These are phyloP conservation scores for Xerus inauris DNA, from an alignment of 2,113 vertebrate species.

Conservation along the genomic window DNA sequence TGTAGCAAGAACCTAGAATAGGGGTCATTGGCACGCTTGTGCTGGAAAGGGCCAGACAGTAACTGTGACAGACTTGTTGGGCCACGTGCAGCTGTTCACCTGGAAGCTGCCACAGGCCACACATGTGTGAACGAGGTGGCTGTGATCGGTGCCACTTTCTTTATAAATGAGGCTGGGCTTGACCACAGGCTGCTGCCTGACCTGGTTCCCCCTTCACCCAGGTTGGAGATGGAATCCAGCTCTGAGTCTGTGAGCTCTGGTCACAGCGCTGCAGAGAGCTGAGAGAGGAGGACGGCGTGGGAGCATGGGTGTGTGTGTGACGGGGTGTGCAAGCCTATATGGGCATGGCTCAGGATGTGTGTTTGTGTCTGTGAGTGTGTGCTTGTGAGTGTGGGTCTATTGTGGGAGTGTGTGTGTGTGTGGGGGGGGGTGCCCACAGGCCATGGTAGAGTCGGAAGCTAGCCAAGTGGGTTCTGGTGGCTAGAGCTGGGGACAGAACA, in stretches of 20 bases:
- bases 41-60: background rate
- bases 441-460: background rate
- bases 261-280: background rate
- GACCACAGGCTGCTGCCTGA: rapidly evolving
- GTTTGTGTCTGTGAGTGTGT: no score
- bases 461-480: background rate
- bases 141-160: no score
- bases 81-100: rapidly evolving
- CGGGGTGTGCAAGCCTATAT: background rate
- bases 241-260: background rate
- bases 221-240: background rate
- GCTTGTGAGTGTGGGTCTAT: background rate
- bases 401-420: background rate
- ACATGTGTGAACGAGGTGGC: rapidly evolving
- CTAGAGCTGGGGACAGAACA: background rate
- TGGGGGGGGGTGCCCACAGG: background rate
- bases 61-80: background rate
- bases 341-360: background rate
- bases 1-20: background rate
- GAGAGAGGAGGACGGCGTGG: rapidly evolving
- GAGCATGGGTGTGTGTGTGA: background rate
- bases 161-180: background rate
- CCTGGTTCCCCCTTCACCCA: rapidly evolving
- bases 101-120: background rate
- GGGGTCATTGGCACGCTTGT: background rate